These are phyloP conservation scores for Doryteuthis pealeii DNA, from an alignment of 1,140 invertebrate species.

Conservation along the genomic window DNA sequence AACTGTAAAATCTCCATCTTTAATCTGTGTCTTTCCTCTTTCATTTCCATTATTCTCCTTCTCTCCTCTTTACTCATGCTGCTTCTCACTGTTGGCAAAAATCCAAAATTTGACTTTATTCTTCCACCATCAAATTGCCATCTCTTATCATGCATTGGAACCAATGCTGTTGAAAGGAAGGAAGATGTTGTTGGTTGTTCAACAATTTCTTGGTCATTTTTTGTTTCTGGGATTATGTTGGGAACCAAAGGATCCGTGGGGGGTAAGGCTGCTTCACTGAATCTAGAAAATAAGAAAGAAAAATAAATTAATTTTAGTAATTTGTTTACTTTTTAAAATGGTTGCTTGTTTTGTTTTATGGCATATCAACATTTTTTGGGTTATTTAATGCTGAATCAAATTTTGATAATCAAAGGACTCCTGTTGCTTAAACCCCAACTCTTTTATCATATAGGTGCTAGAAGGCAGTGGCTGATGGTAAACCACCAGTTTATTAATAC, in stretches of 20 bases:
- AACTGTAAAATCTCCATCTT: not conserved
- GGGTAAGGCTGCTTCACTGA: not conserved
- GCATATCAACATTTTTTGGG: too few species aligned
- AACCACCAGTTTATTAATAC: too few species aligned
- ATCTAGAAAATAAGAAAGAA: not conserved
- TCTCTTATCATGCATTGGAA: not conserved
- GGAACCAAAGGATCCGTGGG: slow-evolving; percentile 1
- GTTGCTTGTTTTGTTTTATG: too few species aligned
- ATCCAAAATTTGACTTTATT: not conserved
- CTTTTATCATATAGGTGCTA: too few species aligned
- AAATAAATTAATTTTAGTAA: too few species aligned
- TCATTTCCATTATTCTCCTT: not conserved
- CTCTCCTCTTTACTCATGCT: not conserved
- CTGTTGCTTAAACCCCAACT: too few species aligned
- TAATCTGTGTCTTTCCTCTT: not conserved
- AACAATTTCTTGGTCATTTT: not conserved
- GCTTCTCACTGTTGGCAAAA: not conserved
- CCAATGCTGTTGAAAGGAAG: not conserved
- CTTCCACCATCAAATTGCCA: slow-evolving; percentile 5
- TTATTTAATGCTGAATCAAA: too few species aligned
- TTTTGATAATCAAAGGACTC: too few species aligned
- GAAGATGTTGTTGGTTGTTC: not conserved
- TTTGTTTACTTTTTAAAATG: too few species aligned
- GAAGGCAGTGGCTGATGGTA: too few species aligned
- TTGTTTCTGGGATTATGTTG: not conserved